Conservation (phyloP, 92 coral and sea anemone species). For the Diadumene lineata region DNA sequence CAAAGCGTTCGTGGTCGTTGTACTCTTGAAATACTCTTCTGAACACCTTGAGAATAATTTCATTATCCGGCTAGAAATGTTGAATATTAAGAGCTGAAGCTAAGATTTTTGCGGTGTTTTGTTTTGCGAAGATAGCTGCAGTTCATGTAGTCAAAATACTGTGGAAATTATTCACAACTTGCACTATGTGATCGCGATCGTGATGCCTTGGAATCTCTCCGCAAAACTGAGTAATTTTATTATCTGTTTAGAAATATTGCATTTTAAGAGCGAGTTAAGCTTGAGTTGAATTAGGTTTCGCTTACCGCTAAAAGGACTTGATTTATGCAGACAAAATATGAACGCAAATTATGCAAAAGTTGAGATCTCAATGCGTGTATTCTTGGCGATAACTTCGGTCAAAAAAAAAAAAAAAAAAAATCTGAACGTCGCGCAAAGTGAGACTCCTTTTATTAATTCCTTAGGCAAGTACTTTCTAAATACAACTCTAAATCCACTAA, state of each 20-base stretch:
- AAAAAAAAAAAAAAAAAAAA: background rate
- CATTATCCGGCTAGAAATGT: constrained; percentile 12
- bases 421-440: constrained; percentile 1
- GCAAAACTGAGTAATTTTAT: too few species aligned
- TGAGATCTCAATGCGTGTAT: background rate
- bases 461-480: constrained; percentile 28
- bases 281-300: too few species aligned
- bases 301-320: background rate
- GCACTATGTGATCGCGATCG: too few species aligned
- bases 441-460: constrained; percentile 13
- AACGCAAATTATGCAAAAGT: background rate
- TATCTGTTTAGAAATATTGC: too few species aligned
- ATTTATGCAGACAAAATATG: background rate
- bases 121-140: too few species aligned
- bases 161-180: too few species aligned
- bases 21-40: background rate
- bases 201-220: too few species aligned
- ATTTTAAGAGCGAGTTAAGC: too few species aligned
- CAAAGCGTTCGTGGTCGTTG: constrained; percentile 6
- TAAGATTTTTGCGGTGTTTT: too few species aligned
- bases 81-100: too few species aligned
- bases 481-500: constrained; percentile 20
- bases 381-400: background rate
- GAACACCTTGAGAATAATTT: constrained; percentile 23
- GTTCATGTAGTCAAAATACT: too few species aligned